Conservation (phyloP, 1,140 invertebrate genomes). For the Danaus plexippus region DNA sequence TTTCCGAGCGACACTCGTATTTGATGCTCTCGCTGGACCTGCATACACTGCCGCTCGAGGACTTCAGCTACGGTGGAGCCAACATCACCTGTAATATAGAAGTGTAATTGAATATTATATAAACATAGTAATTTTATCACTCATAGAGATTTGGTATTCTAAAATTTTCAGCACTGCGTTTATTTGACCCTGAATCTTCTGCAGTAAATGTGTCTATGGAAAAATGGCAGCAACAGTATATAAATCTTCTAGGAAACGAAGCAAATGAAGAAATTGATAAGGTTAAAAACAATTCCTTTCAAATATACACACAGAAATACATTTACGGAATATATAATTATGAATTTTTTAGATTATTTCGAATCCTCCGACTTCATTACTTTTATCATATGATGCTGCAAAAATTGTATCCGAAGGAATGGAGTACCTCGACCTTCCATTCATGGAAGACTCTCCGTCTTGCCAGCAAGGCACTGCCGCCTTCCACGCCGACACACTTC, state of each 20-base stretch:
- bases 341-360: constrained; percentile 11
- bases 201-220: constrained; percentile 23
- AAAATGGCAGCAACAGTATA: constrained; percentile 32
- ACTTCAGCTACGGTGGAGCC: constrained; percentile 86
- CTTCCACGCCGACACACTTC: constrained; percentile 53
- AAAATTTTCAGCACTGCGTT: constrained; percentile 27
- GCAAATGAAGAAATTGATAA: constrained; percentile 20
- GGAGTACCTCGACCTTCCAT: constrained; percentile 23
- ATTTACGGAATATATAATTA: too few species aligned
- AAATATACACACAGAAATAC: too few species aligned
- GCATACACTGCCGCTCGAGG: constrained; percentile 81
- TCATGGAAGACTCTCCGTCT: constrained; percentile 12
- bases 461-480: constrained; percentile 30
- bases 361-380: constrained; percentile 36
- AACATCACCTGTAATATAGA: constrained; percentile 79
- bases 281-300: constrained; percentile 4
- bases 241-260: constrained; percentile 16
- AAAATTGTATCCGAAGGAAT: constrained; percentile 25
- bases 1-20: constrained; percentile 81
- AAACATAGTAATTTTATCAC: background rate
- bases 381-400: constrained; percentile 43
- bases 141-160: background rate
- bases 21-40: constrained; percentile 85
- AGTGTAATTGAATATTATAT: too few species aligned
- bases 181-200: constrained; percentile 39